A percentile compares a stretch with the other conserved stretches of the same genome.
phyloP scores from a whole-genome alignment of 2,113 vertebrate genomes.

The Erinaceus europaeus region DNA sequence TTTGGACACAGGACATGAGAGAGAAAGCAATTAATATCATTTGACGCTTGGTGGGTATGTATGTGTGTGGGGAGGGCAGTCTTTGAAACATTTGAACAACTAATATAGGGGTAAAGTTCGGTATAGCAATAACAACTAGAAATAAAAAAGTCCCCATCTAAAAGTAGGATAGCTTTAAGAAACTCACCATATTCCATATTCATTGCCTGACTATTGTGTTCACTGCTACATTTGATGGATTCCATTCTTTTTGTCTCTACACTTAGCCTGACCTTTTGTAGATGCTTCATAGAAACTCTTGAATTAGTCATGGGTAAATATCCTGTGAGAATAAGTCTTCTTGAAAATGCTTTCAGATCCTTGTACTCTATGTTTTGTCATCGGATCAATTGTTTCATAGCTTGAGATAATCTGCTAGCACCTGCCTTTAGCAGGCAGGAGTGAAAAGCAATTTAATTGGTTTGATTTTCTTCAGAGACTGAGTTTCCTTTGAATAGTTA shows the following conservation, averaged over 20 bases:
- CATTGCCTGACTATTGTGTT: fast-evolving
- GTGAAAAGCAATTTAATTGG: background rate
- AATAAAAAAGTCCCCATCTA: too few species aligned
- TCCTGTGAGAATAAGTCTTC: background rate
- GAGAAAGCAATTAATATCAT: background rate
- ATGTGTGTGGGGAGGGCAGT: too few species aligned
- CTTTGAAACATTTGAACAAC: background rate
- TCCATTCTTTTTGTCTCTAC: background rate
- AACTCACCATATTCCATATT: fast-evolving
- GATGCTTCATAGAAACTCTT: background rate
- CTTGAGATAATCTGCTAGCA: too few species aligned
- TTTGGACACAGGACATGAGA: fast-evolving
- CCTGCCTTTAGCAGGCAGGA: fast-evolving
- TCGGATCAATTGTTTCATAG: too few species aligned
- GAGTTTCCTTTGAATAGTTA: background rate
- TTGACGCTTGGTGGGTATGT: background rate
- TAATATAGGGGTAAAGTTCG: too few species aligned
- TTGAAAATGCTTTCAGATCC: background rate
- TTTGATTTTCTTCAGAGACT: fast-evolving
- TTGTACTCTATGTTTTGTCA: too few species aligned
- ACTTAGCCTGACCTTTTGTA: background rate
- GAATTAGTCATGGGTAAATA: background rate
- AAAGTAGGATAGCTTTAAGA: fast-evolving
- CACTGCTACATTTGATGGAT: fast-evolving
- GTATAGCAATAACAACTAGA: too few species aligned